Percentiles rank a stretch among this genome's conserved stretches.
Conservation (phyloP, 2,888 invertebrate genomes). For the Osedax frankpressi region DNA sequence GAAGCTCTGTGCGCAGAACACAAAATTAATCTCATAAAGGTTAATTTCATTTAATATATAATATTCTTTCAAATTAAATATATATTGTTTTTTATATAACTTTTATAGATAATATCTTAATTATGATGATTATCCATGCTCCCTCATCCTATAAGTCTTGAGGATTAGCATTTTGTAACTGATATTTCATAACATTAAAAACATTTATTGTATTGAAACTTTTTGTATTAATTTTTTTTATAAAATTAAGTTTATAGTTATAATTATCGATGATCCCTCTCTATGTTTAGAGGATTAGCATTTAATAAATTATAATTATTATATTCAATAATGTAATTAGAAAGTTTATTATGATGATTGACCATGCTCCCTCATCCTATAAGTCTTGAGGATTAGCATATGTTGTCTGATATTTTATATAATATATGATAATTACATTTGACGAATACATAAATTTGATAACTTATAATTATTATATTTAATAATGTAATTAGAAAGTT, state of each 20-base stretch:
- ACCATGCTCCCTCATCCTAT: slow-evolving; percentile 10
- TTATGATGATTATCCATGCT: slow-evolving; percentile 1
- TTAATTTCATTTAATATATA: slow-evolving; percentile 28
- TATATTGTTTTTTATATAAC: no score
- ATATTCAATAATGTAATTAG: neutral
- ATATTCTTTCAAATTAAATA: no score
- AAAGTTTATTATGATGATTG: neutral
- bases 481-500: neutral
- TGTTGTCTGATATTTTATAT: neutral
- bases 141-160: slow-evolving; percentile 9
- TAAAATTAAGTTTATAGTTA: no score
- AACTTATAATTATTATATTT: no score
- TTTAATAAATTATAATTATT: no score
- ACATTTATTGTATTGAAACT: no score
- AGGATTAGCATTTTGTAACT: slow-evolving; percentile 9
- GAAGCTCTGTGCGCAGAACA: slow-evolving; percentile 96
- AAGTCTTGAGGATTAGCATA: slow-evolving; percentile 6
- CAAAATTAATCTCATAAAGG: slow-evolving; percentile 88
- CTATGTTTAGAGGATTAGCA: no score
- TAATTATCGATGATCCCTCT: no score
- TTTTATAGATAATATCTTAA: neutral
- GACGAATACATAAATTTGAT: neutral
- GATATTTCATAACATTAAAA: no score
- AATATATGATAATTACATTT: neutral
- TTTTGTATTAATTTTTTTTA: no score